Percentiles rank a stretch among this genome's conserved stretches.
These are phyloP conservation scores for Halcyon chelicuti DNA, from an alignment of 2,797 vertebrate genomes.

Conservation along the genomic window DNA sequence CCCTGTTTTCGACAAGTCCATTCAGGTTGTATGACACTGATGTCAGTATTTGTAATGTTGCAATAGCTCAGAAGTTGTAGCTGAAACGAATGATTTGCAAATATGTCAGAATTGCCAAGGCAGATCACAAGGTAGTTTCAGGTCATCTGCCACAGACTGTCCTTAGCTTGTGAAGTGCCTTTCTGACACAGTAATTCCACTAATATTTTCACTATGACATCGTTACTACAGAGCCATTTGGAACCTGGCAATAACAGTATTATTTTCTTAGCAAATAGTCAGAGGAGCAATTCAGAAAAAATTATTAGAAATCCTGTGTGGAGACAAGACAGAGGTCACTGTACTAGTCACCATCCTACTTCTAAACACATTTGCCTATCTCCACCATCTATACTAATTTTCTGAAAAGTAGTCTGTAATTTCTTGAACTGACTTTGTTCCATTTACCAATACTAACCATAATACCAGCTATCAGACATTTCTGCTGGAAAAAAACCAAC, in stretches of 20 bases:
- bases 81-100: background rate
- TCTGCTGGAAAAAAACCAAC: background rate
- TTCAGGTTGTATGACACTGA: background rate
- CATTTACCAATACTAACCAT: background rate
- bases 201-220: background rate
- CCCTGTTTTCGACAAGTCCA: background rate
- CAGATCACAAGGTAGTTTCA: background rate
- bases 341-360: slow-evolving; percentile 1
- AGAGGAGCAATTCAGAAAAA: slow-evolving; percentile 24
- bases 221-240: background rate
- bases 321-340: background rate
- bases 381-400: background rate
- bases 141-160: background rate
- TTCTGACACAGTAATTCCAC: slow-evolving; percentile 31
- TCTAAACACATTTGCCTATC: slow-evolving; percentile 4
- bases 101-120: background rate
- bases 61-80: background rate
- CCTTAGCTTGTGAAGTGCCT: background rate
- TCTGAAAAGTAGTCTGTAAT: background rate
- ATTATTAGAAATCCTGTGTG: background rate
- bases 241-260: background rate
- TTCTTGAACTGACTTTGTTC: background rate
- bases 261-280: slow-evolving; percentile 33
- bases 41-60: background rate
- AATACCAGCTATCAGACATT: background rate